Percentiles rank a stretch among this genome's conserved stretches.
Conservation (phyloP, 2,797 vertebrate species). For the Cyprinella venusta region DNA sequence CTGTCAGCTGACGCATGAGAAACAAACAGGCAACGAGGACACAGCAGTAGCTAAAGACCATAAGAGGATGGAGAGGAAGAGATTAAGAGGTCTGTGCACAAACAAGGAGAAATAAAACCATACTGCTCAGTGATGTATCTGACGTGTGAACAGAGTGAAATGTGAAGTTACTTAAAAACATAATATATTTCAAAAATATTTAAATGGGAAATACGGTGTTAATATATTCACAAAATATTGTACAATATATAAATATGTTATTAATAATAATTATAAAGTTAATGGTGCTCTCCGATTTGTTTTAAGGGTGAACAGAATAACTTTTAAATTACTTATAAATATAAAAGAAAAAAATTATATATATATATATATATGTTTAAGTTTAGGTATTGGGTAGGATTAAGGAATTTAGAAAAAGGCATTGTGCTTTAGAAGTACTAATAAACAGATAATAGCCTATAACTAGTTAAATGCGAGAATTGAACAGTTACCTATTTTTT, state of each 20-base stretch:
- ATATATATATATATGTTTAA: no score
- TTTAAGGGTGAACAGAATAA: background rate
- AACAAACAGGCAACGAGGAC: conserved; percentile 55
- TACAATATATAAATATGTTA: background rate
- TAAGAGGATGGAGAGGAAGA: conserved; percentile 52
- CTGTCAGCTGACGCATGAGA: conserved; percentile 71
- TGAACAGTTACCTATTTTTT: no score
- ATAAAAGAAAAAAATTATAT: no score
- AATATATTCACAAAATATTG: background rate
- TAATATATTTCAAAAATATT: background rate
- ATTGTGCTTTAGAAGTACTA: no score
- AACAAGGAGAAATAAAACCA: background rate
- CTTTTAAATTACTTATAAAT: background rate
- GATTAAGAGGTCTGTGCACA: conserved; percentile 50
- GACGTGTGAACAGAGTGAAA: background rate
- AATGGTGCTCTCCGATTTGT: background rate
- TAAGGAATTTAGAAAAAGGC: no score
- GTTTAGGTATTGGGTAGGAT: no score
- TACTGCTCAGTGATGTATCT: background rate
- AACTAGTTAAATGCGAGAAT: no score
- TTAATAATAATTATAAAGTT: background rate
- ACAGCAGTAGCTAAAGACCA: conserved; percentile 41
- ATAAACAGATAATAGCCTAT: no score
- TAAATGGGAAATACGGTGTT: background rate
- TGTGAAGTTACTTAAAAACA: no score